Conservation (phyloP, 1,140 invertebrate species). For the Drosophila insularis region DNA sequence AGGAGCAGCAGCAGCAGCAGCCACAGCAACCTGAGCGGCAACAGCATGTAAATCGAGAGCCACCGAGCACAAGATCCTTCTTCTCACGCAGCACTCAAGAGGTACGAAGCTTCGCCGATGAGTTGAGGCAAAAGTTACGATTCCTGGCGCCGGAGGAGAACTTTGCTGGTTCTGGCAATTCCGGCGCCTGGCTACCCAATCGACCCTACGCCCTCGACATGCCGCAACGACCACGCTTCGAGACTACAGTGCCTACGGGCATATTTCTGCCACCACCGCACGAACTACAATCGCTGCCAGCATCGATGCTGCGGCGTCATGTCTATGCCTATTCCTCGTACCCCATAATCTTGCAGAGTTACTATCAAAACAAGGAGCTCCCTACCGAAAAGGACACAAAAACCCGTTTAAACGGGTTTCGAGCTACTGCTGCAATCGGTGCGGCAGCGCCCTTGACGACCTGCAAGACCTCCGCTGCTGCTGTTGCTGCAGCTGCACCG, state of each 20-base stretch:
- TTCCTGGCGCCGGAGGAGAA: slow-evolving; percentile 73
- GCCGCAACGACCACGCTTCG: slow-evolving; percentile 85
- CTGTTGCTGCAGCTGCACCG: neutral
- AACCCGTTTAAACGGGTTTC: slow-evolving; percentile 56
- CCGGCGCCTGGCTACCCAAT: slow-evolving; percentile 45
- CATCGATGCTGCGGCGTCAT: slow-evolving; percentile 66
- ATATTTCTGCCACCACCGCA: slow-evolving; percentile 90
- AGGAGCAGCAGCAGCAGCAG: slow-evolving; percentile 18
- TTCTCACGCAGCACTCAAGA: slow-evolving; percentile 69
- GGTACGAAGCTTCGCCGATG: slow-evolving; percentile 71
- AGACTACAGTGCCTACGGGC: slow-evolving; percentile 90
- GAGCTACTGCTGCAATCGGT: slow-evolving; percentile 60
- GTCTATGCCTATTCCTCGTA: slow-evolving; percentile 80
- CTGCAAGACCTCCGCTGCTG: slow-evolving; percentile 23
- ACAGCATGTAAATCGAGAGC: slow-evolving; percentile 17
- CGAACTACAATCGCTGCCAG: slow-evolving; percentile 85
- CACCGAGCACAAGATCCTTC: slow-evolving; percentile 46
- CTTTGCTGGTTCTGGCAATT: slow-evolving; percentile 43
- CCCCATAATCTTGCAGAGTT: slow-evolving; percentile 69
- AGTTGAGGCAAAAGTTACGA: slow-evolving; percentile 73
- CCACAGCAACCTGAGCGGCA: slow-evolving; percentile 15
- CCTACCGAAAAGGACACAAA: slow-evolving; percentile 33
- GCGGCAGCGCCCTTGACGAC: slow-evolving; percentile 41
- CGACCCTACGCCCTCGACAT: slow-evolving; percentile 35
- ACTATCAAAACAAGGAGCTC: slow-evolving; percentile 46